Conservation (phyloP, 2,797 vertebrate species). For the Chromobotia macracanthus region DNA sequence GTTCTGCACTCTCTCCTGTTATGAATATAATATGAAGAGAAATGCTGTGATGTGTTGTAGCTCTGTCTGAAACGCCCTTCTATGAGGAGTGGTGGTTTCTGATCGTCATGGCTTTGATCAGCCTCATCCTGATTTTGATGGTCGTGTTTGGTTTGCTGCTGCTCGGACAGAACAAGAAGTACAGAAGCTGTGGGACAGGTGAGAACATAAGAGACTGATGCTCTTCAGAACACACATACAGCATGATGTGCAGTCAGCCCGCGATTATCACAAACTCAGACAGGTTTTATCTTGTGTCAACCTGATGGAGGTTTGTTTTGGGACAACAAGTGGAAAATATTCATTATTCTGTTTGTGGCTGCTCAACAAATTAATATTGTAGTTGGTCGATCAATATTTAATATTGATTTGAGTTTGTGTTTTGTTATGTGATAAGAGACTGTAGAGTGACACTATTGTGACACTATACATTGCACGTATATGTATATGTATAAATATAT, state of each 20-base stretch:
- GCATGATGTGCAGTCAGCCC: not conserved
- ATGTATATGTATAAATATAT: too few species aligned
- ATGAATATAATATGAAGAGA: too few species aligned
- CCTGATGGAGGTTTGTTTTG: not conserved
- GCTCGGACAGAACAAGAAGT: conserved; percentile 87
- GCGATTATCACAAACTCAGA: not conserved
- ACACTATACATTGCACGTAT: too few species aligned
- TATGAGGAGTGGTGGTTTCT: conserved; percentile 98
- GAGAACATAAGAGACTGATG: conserved; percentile 16
- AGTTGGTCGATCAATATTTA: not conserved
- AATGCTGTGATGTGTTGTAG: conserved; percentile 67
- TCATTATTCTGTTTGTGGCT: not conserved
- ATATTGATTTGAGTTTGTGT: not conserved
- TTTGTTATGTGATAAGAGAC: too few species aligned
- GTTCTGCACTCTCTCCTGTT: too few species aligned
- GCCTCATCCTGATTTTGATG: conserved; percentile 87
- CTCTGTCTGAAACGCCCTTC: conserved; percentile 85
- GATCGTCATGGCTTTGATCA: conserved; percentile 88
- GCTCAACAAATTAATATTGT: not conserved
- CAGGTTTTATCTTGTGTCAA: not conserved
- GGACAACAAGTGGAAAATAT: not conserved
- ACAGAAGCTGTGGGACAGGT: conserved; percentile 86
- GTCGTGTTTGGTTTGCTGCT: conserved; percentile 86
- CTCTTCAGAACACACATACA: too few species aligned
- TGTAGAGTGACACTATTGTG: too few species aligned